Percentiles rank a stretch among this genome's conserved stretches.
Conservation (phyloP, 2,888 invertebrate genomes). For the Galeruca laticollis region DNA sequence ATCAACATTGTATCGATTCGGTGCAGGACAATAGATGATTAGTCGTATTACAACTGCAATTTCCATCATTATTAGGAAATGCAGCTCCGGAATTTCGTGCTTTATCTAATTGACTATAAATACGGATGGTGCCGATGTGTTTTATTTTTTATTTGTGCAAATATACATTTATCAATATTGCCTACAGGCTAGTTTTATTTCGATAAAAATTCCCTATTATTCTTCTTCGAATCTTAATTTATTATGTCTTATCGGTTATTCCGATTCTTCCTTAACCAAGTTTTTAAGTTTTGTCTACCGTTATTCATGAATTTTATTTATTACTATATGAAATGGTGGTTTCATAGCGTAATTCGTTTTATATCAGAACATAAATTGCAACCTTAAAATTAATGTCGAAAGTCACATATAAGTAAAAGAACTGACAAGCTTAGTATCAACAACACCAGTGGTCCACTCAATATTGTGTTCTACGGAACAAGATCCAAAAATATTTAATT, state of each 20-base stretch:
- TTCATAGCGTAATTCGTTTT: not conserved
- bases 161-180: slow-evolving; percentile 6
- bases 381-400: not conserved
- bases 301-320: not conserved
- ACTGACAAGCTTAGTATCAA: too few relatives aligned
- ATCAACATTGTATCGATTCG: not conserved
- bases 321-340: too few relatives aligned
- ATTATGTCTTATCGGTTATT: not conserved
- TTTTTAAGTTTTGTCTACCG: not conserved
- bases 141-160: slow-evolving; percentile 9
- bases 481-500: too few relatives aligned
- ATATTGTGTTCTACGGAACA: too few relatives aligned
- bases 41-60: not conserved
- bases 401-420: too few relatives aligned
- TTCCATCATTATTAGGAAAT: slow-evolving; percentile 38
- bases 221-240: not conserved
- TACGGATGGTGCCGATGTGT: slow-evolving; percentile 46
- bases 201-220: not conserved
- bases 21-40: not conserved
- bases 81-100: slow-evolving; percentile 55
- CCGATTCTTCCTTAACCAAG: not conserved
- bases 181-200: not conserved
- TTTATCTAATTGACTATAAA: slow-evolving; percentile 61
- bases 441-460: too few relatives aligned
- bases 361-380: not conserved